Base-by-base conservation (phyloP, 2,797 vertebrate species). In the Gadopsis bispinosus region DNA sequence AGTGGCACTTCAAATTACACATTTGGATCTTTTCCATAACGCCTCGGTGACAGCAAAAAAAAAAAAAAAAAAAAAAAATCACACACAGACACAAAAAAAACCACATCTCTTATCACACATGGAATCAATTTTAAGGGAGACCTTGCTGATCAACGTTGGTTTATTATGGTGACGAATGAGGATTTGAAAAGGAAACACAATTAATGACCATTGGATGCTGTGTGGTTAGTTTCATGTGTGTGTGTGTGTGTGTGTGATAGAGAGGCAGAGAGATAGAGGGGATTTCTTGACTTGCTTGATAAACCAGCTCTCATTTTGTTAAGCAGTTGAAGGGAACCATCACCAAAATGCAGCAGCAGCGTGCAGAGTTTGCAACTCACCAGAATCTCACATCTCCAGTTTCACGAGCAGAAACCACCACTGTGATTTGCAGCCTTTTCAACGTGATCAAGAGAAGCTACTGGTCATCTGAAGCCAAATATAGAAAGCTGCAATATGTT, bases 21-120 rank as follows among this genome's bases (percentile, higher is more conserved):
- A 91, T 96, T 95, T 95, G 94, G 94, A 95, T 95, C 91, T 94
- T 94, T 95, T 96, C 94, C 95, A 93, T 93, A 92, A 94, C 93
- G 92, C 93, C 90, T 89, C 91, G 14, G 75, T 83, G 92, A 94
- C 94, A 94, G 92, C 92, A 92, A 91, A 90, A 92, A 89, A 63
- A 20, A 87, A 90, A n/a, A n/a, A n/a, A n/a, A n/a, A n/a, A n/a
- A 26, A 26, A 26, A 26, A 26, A 26, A 26, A 26, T 26, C 26
- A 26, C 26, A 26, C 26, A 26, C 26, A 26, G 26, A 26, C 26
- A 26, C 26, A 26, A n/a, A n/a, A n/a, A n/a, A n/a, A n/a, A n/a
- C 89, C 90, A 91, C 93, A 92, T 94, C 92, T 94, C 92, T 91
- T 93, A 95, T 95, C 94, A 90, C 95, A 96, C 93, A 92, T 94